Evolutionary conservation across 2,797 vertebrate species (phyloP), one percentile per base, ranked within the genome.

Genomic region (Bovichtus diacanthus): DNA sequence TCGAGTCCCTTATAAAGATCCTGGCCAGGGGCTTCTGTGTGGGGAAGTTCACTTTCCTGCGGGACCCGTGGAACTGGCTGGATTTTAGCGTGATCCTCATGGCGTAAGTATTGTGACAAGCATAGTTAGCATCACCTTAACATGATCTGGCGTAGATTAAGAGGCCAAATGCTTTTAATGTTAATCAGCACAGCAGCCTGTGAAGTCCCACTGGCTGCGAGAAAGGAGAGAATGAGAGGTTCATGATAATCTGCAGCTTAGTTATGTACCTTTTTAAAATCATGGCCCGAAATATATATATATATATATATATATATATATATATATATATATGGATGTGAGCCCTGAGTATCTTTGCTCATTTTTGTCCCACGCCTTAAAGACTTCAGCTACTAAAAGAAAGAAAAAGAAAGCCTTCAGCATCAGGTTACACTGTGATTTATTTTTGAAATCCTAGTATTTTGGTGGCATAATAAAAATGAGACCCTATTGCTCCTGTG

Each of bases 21-120:
- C 95, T 99, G 90, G 98, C 98, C 78, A 96, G 98, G 86, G 98
- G 98, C 69, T 99, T 99, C 95, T 99, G 97, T 80, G 92, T 99
- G 92, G 98, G 99, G 90, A 95, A 95, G 89, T 99, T 99, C 92
- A 99, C 98, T 51, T 99, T 99, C 89, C 96, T 99, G 76, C 93
- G 96, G 80, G 98, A 99, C 80, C 98, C 98, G 7, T 99, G 98
- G 98, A 99, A 99, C 93, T 99, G 98, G 97, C 94, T 99, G 88
- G 98, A 99, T 92, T 99, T 99, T 95, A 98, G 96, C 84, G 98
- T 99, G 91, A 99, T 99, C 91, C 88, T 96, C 90, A 98, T 99
- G 98, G 98, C 98, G 98, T 99, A 97, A 97, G 98, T 99, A 92
- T 90, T 85, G 82, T 67, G 83, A 78, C 81, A 60, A 63, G 68